A percentile compares a stretch with the other conserved stretches of the same genome.
Conservation (phyloP, 2,113 vertebrate genomes). For the human region DNA sequence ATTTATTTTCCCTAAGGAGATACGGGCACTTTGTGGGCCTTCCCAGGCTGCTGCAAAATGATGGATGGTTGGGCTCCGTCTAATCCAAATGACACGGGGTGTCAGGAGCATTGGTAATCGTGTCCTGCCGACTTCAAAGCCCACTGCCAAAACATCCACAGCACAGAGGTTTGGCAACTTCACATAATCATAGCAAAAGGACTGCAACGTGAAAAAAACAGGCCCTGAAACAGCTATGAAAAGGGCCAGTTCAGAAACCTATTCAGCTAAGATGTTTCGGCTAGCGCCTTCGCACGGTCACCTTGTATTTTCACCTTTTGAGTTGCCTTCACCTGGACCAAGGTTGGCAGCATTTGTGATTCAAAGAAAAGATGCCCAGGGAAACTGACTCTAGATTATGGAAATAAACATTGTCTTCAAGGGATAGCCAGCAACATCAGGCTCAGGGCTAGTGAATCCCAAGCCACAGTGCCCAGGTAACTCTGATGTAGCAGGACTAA, state of each 20-base stretch:
- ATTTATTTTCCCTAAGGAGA: not conserved
- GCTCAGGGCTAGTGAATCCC: not conserved
- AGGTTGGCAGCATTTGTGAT: not conserved
- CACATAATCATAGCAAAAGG: not conserved
- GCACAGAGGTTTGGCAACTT: not conserved
- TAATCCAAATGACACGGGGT: not conserved
- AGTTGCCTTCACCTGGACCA: not conserved
- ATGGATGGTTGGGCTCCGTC: slow-evolving; percentile 26
- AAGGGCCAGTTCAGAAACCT: not conserved
- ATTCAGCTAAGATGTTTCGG: not conserved
- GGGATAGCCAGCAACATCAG: not conserved
- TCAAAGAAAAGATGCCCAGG: not conserved
- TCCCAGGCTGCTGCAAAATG: not conserved
- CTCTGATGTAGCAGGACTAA: not conserved
- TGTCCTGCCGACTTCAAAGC: slow-evolving; percentile 28
- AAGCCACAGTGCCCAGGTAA: not conserved
- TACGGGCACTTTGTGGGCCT: not conserved
- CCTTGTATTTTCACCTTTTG: fast-evolving
- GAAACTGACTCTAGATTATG: not conserved
- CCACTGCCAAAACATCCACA: slow-evolving; percentile 24
- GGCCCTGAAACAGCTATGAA: not conserved
- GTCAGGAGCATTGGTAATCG: slow-evolving; percentile 48
- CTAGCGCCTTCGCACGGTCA: fast-evolving
- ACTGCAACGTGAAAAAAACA: slow-evolving; percentile 4
- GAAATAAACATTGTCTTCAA: slow-evolving; percentile 8